These are phyloP conservation scores for Trematomus loennbergii DNA, from an alignment of 2,113 vertebrate species.

Conservation along the genomic window DNA sequence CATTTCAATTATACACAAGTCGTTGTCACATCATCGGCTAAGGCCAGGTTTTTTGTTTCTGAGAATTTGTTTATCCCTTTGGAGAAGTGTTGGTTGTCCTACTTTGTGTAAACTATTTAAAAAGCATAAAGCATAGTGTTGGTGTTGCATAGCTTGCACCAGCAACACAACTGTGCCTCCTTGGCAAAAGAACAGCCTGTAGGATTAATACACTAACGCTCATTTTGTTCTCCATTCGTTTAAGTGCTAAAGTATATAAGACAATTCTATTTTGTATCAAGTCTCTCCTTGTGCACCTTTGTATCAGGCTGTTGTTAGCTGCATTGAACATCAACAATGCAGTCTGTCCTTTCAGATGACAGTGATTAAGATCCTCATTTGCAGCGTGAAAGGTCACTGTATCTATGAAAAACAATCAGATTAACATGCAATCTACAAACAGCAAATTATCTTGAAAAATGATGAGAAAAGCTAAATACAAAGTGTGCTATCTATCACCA, in stretches of 20 bases:
- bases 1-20: neutral
- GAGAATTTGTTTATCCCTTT: neutral
- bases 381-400: slow-evolving; percentile 80
- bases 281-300: too few species aligned
- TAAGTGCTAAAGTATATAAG: neutral
- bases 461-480: neutral
- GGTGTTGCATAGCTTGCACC: neutral
- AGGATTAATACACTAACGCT: neutral
- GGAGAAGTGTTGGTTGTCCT: slow-evolving; percentile 1
- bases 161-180: neutral
- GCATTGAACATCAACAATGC: neutral
- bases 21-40: neutral
- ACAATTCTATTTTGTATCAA: too few species aligned
- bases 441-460: neutral
- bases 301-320: neutral
- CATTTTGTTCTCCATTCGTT: neutral
- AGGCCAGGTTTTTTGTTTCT: neutral
- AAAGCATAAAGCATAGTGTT: neutral
- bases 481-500: neutral
- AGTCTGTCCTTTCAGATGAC: slow-evolving; percentile 66
- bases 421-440: slow-evolving; percentile 13
- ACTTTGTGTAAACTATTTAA: slow-evolving; percentile 9
- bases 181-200: neutral
- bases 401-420: slow-evolving; percentile 73
- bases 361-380: slow-evolving; percentile 79